A percentile compares a stretch with the other conserved stretches of the same genome.
Conservation (phyloP, 2,113 vertebrate species). For the Caracal caracal region DNA sequence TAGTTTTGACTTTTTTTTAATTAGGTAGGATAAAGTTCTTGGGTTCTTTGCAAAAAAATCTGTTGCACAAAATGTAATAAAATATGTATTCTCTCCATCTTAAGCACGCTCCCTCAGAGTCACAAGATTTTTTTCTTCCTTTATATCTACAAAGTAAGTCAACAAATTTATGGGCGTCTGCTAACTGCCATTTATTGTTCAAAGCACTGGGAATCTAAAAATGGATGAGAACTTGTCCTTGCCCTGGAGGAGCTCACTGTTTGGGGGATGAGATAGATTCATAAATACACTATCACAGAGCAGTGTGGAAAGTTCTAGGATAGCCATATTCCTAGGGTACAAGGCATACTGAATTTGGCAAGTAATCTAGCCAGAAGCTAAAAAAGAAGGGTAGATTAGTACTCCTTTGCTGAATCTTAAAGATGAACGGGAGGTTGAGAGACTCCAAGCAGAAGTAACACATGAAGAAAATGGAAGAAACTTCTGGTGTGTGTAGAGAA, state of each 20-base stretch:
- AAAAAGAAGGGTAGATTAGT: not conserved
- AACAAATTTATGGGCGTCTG: not conserved
- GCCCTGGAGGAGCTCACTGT: not conserved
- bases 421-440: not conserved
- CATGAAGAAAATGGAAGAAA: not conserved
- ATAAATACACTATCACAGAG: not conserved
- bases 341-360: not conserved
- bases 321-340: not conserved
- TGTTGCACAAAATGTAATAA: not conserved
- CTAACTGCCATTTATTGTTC: not conserved
- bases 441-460: not conserved
- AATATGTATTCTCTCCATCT: not conserved
- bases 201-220: constrained; percentile 3
- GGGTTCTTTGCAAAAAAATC: not conserved
- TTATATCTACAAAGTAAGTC: not conserved
- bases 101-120: not conserved
- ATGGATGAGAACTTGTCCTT: not conserved
- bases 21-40: not conserved
- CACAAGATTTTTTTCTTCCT: not conserved
- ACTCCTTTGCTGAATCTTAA: not conserved
- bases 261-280: not conserved
- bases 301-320: not conserved
- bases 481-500: not conserved
- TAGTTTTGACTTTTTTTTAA: not conserved
- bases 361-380: not conserved